Evolutionary conservation across 2,888 invertebrate species (phyloP).

Genomic region (Octodonta nipae): DNA sequence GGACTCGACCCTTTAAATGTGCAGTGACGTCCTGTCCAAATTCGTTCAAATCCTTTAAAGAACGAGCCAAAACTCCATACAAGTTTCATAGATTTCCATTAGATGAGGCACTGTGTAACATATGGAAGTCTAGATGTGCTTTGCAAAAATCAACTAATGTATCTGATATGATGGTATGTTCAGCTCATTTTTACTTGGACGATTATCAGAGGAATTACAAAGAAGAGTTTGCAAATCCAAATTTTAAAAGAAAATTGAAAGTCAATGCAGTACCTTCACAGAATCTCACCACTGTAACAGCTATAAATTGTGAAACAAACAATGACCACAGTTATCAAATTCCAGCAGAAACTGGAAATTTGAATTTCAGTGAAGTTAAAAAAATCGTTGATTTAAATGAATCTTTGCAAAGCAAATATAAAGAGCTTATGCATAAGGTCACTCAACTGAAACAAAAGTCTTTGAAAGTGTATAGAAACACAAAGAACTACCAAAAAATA

Average conservation of each 20-base stretch:
- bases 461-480: too few relatives aligned
- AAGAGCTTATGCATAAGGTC: neutral
- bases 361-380: neutral
- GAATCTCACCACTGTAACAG: too few relatives aligned
- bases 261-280: neutral
- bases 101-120: neutral
- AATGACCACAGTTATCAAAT: too few relatives aligned
- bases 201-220: neutral
- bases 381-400: neutral
- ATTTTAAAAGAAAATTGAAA: neutral
- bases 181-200: neutral
- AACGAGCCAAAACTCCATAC: neutral
- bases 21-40: neutral
- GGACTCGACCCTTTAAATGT: neutral
- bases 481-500: too few relatives aligned
- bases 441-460: neutral
- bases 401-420: neutral
- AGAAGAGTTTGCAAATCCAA: neutral
- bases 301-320: too few relatives aligned
- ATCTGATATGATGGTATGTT: neutral
- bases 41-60: neutral
- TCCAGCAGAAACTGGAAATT: too few relatives aligned
- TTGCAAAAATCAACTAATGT: neutral
- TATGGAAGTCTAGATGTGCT: neutral
- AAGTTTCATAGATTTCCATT: neutral